These are phyloP conservation scores for Drosophila parvula DNA, from an alignment of 1,140 invertebrate genomes.

Conservation along the genomic window DNA sequence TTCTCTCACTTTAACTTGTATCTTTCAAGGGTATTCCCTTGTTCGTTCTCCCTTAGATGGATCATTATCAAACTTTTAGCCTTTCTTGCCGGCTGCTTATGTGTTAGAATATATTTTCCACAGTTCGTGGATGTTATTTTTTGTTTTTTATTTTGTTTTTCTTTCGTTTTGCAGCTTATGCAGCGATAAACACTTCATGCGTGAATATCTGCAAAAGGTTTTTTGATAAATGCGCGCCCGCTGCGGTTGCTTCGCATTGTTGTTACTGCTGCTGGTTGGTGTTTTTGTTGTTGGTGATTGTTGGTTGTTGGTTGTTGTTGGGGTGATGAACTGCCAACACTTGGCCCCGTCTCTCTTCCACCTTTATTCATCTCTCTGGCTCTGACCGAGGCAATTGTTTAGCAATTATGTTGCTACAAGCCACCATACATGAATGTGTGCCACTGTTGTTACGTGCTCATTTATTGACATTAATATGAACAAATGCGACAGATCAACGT, in stretches of 20 bases:
- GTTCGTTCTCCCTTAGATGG: not conserved
- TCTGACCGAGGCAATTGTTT: constrained; percentile 62
- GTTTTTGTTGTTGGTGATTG: constrained; percentile 24
- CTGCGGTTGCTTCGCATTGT: constrained; percentile 47
- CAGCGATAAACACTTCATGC: constrained; percentile 82
- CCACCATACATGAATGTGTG: constrained; percentile 43
- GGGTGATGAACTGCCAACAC: constrained; percentile 69
- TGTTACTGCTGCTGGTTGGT: constrained; percentile 36
- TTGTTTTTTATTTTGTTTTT: constrained; percentile 17
- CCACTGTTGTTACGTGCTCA: constrained; percentile 75
- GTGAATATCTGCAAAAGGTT: constrained; percentile 79
- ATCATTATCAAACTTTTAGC: constrained; percentile 13
- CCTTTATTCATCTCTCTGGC: constrained; percentile 13
- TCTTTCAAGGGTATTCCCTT: constrained; percentile 18
- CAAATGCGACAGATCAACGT: constrained; percentile 76
- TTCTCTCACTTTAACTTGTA: not conserved
- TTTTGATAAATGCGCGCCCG: constrained; percentile 70
- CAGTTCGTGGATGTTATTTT: constrained; percentile 68
- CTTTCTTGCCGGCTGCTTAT: constrained; percentile 21
- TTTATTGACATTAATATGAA: constrained; percentile 77
- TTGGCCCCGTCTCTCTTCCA: not conserved
- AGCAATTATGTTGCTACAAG: constrained; percentile 67
- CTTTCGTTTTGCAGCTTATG: constrained; percentile 48
- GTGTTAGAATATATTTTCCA: constrained; percentile 64
- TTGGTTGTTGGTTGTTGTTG: constrained; percentile 34